Evolutionary conservation across 2,113 vertebrate species (phyloP), one percentile per base, ranked within the genome.

Genomic region (Todiramphus saurophagus): DNA sequence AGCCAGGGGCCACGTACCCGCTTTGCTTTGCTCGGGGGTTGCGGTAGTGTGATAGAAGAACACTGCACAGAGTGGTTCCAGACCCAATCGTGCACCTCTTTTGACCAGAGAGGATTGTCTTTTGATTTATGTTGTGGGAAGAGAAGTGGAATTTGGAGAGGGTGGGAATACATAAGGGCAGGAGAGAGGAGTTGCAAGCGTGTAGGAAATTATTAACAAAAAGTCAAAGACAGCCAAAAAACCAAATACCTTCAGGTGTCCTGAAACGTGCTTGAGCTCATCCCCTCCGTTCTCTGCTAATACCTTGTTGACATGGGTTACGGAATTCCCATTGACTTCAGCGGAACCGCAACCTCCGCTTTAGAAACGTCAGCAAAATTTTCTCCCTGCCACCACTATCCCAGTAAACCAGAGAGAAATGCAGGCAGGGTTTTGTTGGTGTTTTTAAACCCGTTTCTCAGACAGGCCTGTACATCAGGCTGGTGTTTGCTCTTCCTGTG

Each of bases 1-100:
- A 91, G 67, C 79, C 44, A n/a, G 56, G 13, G 64, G 41, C 39
- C 28, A 8, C 2, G 16, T 16, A 31, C 41, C 58, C 37, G 46
- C 70, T 43, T 33, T 4, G 16, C 76, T 56, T 44, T 73, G 46
- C 33, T 8, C 35, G 33, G 28, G 56, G 33, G 9, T 67, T 44
- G 37, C 33, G 63, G 58, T n/a, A 68, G 28, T 10, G 1, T 41
- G 62, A 27, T 25, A 33, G 58, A 72, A 64, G n/a, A 66, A 53
- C 1, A 1, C 0, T 1, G 23, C n/a, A 55, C 31, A 16, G 41
- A 67, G 43, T 18, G 24, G 39, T 64, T 80, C 51, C 35, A 25
- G 46, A 67, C 16, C 44, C 83, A 84, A 69, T 33, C 7, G 4
- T 33, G 28, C 37, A 3, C 44, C 14, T 24, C 69, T 72, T 83